phyloP scores from a whole-genome alignment of 2,113 vertebrate species.

The Saccopteryx bilineata region DNA sequence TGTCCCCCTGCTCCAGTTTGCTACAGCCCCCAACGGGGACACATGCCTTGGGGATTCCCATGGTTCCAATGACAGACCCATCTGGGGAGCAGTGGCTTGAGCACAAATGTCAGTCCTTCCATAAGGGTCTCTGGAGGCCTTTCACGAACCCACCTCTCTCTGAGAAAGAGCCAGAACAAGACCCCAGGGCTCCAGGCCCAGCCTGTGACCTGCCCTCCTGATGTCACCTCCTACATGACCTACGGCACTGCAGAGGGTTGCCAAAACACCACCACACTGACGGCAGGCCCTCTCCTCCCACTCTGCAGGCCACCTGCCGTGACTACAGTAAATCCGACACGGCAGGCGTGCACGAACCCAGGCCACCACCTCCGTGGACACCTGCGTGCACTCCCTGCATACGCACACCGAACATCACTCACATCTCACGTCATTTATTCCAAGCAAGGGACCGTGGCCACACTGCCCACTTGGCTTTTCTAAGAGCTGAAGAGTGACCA shows the following conservation, averaged over 20 bases:
- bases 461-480: background rate
- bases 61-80: background rate
- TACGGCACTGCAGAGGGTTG: fast-evolving
- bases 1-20: background rate
- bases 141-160: background rate
- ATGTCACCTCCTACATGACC: background rate
- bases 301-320: background rate
- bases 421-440: background rate
- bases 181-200: background rate
- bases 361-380: background rate
- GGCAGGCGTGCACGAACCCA: background rate
- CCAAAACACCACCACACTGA: background rate
- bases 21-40: background rate
- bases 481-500: background rate
- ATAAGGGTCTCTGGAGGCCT: background rate
- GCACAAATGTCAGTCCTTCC: background rate
- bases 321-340: background rate
- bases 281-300: background rate
- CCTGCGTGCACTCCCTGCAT: fast-evolving
- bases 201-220: background rate
- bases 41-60: background rate
- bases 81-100: background rate
- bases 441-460: background rate
- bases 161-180: background rate
- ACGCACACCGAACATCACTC: background rate